These are phyloP conservation scores for Sebastiscus tertius DNA, from an alignment of 2,797 vertebrate genomes.

Conservation along the genomic window DNA sequence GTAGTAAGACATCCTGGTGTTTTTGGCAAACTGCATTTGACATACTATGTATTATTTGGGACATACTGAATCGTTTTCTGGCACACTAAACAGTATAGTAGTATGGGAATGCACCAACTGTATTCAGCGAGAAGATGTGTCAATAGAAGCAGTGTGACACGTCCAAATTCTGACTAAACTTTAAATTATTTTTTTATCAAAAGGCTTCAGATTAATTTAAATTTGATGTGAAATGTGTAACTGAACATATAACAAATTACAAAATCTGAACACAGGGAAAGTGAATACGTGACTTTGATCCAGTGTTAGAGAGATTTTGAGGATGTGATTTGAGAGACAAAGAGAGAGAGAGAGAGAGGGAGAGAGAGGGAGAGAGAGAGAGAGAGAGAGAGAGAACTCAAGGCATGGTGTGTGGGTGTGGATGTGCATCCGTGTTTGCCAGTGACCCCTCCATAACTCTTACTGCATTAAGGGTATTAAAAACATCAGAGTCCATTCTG, in stretches of 20 bases:
- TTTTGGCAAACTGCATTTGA: too few species aligned
- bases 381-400: not conserved
- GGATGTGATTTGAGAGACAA: not conserved
- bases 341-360: not conserved
- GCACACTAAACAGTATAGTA: too few species aligned
- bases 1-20: too few species aligned
- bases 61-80: too few species aligned
- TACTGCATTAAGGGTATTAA: conserved; percentile 72
- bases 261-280: not conserved
- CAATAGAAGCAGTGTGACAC: not conserved
- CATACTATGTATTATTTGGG: too few species aligned
- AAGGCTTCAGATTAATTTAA: not conserved
- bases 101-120: too few species aligned
- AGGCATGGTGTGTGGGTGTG: conserved; percentile 28
- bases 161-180: not conserved
- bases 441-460: conserved; percentile 61
- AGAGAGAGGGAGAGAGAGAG: not conserved
- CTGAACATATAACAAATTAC: not conserved
- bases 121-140: not conserved
- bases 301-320: not conserved
- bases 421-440: conserved; percentile 9
- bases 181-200: not conserved
- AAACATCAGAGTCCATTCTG: conserved; percentile 56
- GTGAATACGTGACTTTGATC: not conserved
- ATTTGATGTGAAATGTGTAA: not conserved